Evolutionary conservation across 2,888 invertebrate genomes (phyloP), one percentile per base, ranked within the genome.

Genomic region (Eilema caniola): DNA sequence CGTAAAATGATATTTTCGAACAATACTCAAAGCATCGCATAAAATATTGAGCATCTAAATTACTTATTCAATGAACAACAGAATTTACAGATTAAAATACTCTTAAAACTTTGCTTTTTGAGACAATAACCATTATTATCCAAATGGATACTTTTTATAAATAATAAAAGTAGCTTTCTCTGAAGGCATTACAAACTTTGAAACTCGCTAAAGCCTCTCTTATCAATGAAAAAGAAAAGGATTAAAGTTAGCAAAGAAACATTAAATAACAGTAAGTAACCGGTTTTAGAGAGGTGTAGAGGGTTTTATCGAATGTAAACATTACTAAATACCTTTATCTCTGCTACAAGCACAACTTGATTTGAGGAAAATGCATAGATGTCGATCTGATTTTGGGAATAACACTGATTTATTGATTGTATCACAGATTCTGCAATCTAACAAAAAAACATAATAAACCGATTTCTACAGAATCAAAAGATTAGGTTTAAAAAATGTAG

Each of bases 271-370:
- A 75, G 77, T 78, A 77, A 78, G 77, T 74, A 77, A 63, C 76
- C 66, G 67, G 84, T 73, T 78, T 85, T 80, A 82, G 83, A 88
- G 82, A 84, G 83, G 84, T 85, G 77, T 76, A 70, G 76, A 89
- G 87, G 76, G 88, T 89, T 88, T 87, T 89, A 89, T 89, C 88
- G 77, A 77, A 83, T 70, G 84, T 84, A 85, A 87, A 86, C 86
- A 86, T 81, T 79, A 73, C 78, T 86, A 85, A 83, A 85, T 84
- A 83, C 53, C 70, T 79, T 76, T 77, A 75, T 80, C 71, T 78
- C 72, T 73, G 20, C 66, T 62, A 63, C 66, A 69, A 68, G 28
- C 57, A 20, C 16, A 24, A 70, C 60, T 74, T 70, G 10, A 7
- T 60, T 72, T 10, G 47, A 57, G 47, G 20, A 67, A 73, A 71